A percentile compares a stretch with the other conserved stretches of the same genome.
Evolutionary conservation across 2,113 vertebrate species (phyloP).

Genomic region (Tragelaphus imberbis): DNA sequence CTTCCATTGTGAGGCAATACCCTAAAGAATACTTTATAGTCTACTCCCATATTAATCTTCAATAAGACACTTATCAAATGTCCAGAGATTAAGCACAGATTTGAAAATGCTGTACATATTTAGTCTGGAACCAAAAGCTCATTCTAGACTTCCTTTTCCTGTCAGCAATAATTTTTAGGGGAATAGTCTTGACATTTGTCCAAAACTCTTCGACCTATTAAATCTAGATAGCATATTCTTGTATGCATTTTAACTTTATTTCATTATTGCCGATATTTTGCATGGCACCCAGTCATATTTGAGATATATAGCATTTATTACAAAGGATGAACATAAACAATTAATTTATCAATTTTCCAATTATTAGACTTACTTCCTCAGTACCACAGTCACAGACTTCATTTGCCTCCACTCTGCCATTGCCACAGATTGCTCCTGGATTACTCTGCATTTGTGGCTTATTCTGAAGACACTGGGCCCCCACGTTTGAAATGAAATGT

Average conservation of each 20-base stretch:
- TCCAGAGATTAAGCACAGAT: neutral
- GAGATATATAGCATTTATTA: neutral
- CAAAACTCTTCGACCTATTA: neutral
- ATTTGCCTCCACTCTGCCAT: neutral
- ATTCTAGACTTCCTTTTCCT: neutral
- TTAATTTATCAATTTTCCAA: neutral
- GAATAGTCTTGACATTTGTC: neutral
- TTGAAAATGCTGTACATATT: neutral
- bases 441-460: conserved; percentile 32
- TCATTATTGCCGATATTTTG: neutral
- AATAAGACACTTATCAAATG: neutral
- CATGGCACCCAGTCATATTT: neutral
- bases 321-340: neutral
- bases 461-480: conserved; percentile 64
- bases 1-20: neutral
- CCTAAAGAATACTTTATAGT: neutral
- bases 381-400: conserved; percentile 63
- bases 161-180: neutral
- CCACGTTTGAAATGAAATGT: conserved; percentile 39
- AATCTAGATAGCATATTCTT: neutral
- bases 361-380: conserved; percentile 36
- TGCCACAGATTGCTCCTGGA: accelerated
- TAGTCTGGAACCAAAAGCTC: neutral
- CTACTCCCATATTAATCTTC: neutral
- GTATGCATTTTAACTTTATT: neutral